Conservation (phyloP, 2,113 vertebrate genomes). For the Dicerorhinus sumatrensis region DNA sequence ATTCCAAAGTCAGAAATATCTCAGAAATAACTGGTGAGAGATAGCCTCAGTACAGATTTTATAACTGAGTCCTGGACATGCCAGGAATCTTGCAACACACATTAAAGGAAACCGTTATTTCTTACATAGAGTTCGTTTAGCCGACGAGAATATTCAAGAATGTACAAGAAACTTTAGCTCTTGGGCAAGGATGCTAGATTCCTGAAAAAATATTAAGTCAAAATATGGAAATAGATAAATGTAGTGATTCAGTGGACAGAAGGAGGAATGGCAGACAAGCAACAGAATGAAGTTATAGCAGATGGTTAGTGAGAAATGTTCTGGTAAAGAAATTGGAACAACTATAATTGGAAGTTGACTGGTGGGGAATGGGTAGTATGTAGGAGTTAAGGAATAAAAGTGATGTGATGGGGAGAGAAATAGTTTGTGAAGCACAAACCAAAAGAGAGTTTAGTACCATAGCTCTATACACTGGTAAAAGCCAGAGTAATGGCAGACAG, state of each 20-base stretch:
- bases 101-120: background rate
- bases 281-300: background rate
- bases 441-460: background rate
- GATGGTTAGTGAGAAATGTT: background rate
- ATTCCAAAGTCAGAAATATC: background rate
- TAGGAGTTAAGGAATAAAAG: too few species aligned
- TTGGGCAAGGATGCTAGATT: background rate
- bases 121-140: background rate
- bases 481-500: background rate
- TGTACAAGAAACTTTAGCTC: background rate
- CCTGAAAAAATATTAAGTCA: background rate
- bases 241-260: background rate
- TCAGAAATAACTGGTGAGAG: background rate
- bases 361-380: background rate
- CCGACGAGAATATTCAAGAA: background rate
- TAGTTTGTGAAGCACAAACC: background rate
- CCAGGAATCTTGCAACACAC: background rate
- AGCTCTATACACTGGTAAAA: background rate
- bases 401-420: too few species aligned
- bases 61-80: background rate
- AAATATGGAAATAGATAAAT: background rate
- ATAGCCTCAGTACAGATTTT: background rate
- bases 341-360: slow-evolving; percentile 24
- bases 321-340: background rate
- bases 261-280: background rate